Base-by-base conservation (phyloP, 2,113 vertebrate species). In the Zingel zingel region DNA sequence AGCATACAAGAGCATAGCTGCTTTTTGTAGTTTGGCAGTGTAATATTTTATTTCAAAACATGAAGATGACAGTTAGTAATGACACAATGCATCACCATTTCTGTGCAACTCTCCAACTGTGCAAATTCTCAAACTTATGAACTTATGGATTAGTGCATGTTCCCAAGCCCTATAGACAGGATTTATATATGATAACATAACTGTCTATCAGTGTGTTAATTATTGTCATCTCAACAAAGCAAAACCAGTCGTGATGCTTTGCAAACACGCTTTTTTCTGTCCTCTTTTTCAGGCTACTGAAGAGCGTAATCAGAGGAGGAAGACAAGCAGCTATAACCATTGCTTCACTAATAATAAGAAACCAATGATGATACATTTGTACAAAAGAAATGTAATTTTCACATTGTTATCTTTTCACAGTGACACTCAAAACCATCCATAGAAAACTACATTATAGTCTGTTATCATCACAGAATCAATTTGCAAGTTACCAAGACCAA, bases 401-500 rank as follows among this genome's bases (percentile, higher is more conserved):
- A 65, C 33, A 23, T 30, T 74, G 25, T 50, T 7, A 51, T 69
- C 15, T 61, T 43, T 45, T 63, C 15, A 67, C 25, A 43, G 30
- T 2, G 0, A 3, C n/a, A 30, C 45, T 62, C 33, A 58, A 33
- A 69, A 16, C 15, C 36, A 62, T 36, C n/a, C 39, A 23, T 50
- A 4, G 7, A 56, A 2, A 39, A 54, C 27, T 4, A 27, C 67
- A 43, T 21, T 50, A 43, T 10, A 45, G 5, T 58, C 21, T 62
- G 30, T 77, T 61, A 54, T 67, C 51, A 58, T 48, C 56, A 79
- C 72, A 79, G 19, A 50, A 36, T 71, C 33, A 50, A n/a, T 62
- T 36, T 57, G 10, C n/a, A 43, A 59, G 57, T 74, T 43, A 50
- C 33, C n/a, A n/a, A 2, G 18, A 77, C 50, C 53, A 47, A 53